phyloP scores from a whole-genome alignment of 2,888 invertebrate genomes.

The Spilarctia lutea region DNA sequence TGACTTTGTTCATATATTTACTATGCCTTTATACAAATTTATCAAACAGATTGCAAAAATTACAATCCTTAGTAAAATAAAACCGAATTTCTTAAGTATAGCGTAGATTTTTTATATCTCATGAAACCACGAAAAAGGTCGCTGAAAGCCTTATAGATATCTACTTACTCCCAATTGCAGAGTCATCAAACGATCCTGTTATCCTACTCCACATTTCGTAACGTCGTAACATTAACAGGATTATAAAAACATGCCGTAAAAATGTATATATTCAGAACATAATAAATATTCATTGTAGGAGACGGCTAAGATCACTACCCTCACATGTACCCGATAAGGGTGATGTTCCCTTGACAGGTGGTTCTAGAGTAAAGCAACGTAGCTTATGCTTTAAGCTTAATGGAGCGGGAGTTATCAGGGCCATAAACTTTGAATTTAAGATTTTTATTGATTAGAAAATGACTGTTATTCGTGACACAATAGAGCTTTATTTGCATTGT shows the following conservation, averaged over 20 bases:
- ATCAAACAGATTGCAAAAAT: too few relatives aligned
- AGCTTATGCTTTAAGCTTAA: constrained; percentile 62
- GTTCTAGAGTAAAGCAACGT: constrained; percentile 39
- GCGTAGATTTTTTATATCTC: not conserved
- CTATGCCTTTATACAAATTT: too few relatives aligned
- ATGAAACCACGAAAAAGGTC: not conserved
- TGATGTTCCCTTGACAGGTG: constrained; percentile 30
- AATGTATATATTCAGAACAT: constrained; percentile 56
- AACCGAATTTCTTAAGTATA: not conserved
- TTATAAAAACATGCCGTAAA: constrained; percentile 75
- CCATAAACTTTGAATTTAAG: constrained; percentile 67
- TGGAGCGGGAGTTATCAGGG: constrained; percentile 64
- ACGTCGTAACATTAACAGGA: constrained; percentile 62
- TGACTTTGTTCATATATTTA: too few relatives aligned
- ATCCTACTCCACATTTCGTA: constrained; percentile 43
- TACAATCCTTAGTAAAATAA: too few relatives aligned
- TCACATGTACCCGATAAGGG: constrained; percentile 29
- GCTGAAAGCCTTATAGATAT: not conserved
- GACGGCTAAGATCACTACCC: constrained; percentile 5
- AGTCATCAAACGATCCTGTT: constrained; percentile 21
- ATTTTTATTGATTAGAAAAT: constrained; percentile 67
- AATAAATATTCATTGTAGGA: constrained; percentile 59
- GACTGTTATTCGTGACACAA: constrained; percentile 46
- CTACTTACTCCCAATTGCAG: constrained; percentile 28
- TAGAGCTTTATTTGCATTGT: constrained; percentile 23